Evolutionary conservation across 2,113 vertebrate species (phyloP).

Genomic region (Heliornis fulica): DNA sequence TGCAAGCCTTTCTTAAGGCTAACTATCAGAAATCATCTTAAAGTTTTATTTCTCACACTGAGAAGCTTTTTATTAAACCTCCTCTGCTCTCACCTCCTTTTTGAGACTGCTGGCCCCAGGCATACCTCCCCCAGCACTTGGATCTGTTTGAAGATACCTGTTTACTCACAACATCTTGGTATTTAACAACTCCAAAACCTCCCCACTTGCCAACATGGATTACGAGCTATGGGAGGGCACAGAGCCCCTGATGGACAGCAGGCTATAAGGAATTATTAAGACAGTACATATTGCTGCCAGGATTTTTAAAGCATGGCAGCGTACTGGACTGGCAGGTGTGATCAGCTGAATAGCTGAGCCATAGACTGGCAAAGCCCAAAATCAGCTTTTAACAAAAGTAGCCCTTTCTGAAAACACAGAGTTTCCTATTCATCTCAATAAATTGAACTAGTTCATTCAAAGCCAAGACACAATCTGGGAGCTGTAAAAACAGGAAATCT

Average conservation of each 20-base stretch:
- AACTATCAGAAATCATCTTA: background rate
- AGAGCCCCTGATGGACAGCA: background rate
- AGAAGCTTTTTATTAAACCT: background rate
- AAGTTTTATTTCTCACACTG: background rate
- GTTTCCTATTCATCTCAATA: slow-evolving; percentile 18
- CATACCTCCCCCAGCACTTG: background rate
- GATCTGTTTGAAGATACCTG: background rate
- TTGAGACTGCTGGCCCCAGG: background rate
- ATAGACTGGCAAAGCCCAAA: slow-evolving; percentile 6
- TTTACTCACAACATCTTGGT: background rate
- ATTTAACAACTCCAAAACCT: background rate
- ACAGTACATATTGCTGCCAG: background rate
- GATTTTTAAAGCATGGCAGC: background rate
- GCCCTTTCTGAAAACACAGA: background rate
- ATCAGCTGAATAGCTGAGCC: slow-evolving; percentile 10
- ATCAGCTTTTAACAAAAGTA: background rate
- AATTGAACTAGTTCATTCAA: slow-evolving; percentile 4
- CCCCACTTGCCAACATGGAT: background rate
- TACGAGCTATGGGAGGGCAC: background rate
- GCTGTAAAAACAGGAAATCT: slow-evolving; percentile 17
- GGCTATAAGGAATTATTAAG: background rate
- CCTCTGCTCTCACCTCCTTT: background rate
- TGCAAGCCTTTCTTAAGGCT: background rate
- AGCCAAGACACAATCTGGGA: slow-evolving; percentile 15
- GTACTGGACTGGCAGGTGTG: background rate